Conservation (phyloP, 2,113 vertebrate genomes). For the Myrmophylax atrothorax region DNA sequence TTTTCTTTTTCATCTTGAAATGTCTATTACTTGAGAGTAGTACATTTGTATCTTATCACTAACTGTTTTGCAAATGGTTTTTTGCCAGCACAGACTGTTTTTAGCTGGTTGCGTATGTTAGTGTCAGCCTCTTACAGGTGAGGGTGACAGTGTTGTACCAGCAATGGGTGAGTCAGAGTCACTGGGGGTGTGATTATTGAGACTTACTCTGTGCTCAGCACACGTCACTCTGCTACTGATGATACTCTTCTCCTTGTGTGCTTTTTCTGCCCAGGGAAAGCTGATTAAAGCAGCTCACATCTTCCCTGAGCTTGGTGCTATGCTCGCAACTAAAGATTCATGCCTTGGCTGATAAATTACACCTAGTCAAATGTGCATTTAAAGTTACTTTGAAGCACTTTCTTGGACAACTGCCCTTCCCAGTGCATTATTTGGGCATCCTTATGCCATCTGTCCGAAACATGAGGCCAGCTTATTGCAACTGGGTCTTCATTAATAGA, state of each 20-base stretch:
- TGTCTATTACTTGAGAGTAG: not conserved
- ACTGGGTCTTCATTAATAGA: conserved; percentile 24
- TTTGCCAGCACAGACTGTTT: conserved; percentile 20
- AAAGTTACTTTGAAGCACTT: conserved; percentile 26
- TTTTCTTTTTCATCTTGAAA: not conserved
- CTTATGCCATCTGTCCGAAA: conserved; percentile 17
- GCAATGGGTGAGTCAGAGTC: not conserved
- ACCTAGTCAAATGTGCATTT: not conserved
- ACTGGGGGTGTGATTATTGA: not conserved
- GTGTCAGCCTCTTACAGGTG: conserved; percentile 5
- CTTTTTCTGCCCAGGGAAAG: not conserved
- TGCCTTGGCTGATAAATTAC: not conserved
- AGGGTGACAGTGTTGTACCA: not conserved
- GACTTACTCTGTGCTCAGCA: not conserved
- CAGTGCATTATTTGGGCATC: conserved; percentile 21
- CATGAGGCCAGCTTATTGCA: not conserved
- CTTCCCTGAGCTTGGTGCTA: not conserved
- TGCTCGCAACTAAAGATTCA: not conserved
- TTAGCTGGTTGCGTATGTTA: not conserved
- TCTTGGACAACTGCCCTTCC: conserved; percentile 37
- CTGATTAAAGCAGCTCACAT: not conserved
- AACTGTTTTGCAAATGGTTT: not conserved
- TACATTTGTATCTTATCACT: not conserved
- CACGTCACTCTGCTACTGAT: not conserved
- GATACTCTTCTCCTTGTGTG: not conserved